Conservation (phyloP, 2,113 vertebrate genomes). For the Glareola pratincola region DNA sequence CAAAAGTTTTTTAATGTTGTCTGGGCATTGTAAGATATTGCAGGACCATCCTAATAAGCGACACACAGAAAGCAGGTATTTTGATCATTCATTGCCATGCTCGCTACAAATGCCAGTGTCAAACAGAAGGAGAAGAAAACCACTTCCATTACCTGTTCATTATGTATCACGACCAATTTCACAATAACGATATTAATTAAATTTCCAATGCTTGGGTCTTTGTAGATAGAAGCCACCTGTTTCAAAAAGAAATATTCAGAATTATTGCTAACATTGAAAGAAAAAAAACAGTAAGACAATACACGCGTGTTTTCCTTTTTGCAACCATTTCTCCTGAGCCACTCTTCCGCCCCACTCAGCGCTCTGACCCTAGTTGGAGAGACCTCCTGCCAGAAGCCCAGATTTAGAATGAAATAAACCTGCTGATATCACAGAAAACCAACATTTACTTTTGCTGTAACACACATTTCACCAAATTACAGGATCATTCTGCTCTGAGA, state of each 20-base stretch:
- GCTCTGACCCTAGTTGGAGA: background rate
- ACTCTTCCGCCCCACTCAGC: background rate
- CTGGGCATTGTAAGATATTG: slow-evolving; percentile 94
- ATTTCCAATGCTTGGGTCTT: slow-evolving; percentile 98
- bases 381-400: background rate
- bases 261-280: slow-evolving; percentile 48
- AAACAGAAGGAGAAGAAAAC: slow-evolving; percentile 30
- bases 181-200: slow-evolving; percentile 98
- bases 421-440: background rate
- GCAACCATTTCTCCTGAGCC: background rate
- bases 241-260: slow-evolving; percentile 64
- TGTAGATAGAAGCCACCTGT: slow-evolving; percentile 98
- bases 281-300: background rate
- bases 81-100: background rate
- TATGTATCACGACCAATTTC: slow-evolving; percentile 94
- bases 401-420: background rate
- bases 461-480: background rate
- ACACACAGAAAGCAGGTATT: background rate
- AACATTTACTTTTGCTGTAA: background rate
- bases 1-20: slow-evolving; percentile 98
- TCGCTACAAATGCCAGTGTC: background rate
- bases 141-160: slow-evolving; percentile 85
- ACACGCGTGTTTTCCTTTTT: background rate
- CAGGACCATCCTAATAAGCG: slow-evolving; percentile 86
- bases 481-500: background rate